phyloP scores from a whole-genome alignment of 2,113 vertebrate genomes.

The Drymodes brunneopygia region DNA sequence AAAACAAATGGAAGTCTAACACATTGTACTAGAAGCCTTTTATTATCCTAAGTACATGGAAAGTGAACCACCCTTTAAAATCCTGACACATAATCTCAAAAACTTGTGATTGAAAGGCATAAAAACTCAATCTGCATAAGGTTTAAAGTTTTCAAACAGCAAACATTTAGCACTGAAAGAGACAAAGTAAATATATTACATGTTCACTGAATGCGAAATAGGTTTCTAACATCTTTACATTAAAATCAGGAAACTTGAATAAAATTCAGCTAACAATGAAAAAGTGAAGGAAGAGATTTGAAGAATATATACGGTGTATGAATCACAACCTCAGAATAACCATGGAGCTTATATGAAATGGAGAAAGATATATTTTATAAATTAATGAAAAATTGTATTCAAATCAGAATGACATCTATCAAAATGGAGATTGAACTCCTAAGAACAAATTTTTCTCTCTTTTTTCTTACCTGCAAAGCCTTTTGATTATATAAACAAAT shows the following conservation, averaged over 20 bases:
- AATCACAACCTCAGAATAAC: background rate
- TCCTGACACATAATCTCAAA: background rate
- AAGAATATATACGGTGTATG: background rate
- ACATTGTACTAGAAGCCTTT: background rate
- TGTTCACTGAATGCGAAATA: background rate
- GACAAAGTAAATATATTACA: background rate
- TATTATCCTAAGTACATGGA: background rate
- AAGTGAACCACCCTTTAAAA: background rate
- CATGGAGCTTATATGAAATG: background rate
- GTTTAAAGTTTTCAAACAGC: background rate
- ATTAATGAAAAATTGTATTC: background rate
- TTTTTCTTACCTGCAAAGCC: accelerated
- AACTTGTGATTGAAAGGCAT: background rate
- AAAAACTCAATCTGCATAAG: background rate
- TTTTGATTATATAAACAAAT: background rate
- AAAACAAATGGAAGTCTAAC: background rate
- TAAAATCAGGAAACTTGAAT: background rate
- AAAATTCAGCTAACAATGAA: background rate
- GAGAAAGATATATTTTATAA: background rate
- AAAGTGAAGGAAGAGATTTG: background rate
- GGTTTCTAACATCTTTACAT: background rate
- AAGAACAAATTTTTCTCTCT: background rate
- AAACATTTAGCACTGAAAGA: background rate
- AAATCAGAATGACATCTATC: background rate
- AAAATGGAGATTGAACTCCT: background rate